phyloP scores from a whole-genome alignment of 1,140 invertebrate genomes.

The Saxidomus purpurata region DNA sequence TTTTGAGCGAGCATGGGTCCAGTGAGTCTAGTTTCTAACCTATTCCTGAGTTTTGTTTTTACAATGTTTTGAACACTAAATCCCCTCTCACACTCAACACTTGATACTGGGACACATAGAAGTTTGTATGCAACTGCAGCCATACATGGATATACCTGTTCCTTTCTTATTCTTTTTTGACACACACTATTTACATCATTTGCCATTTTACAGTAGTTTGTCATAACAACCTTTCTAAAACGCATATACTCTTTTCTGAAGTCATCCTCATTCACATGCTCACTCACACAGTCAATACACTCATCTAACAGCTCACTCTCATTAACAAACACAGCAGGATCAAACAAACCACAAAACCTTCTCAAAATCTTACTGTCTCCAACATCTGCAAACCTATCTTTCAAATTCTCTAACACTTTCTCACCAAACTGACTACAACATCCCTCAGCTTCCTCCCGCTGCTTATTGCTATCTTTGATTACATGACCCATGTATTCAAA shows the following conservation, averaged over 20 bases:
- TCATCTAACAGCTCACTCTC: not conserved
- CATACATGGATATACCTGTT: not conserved
- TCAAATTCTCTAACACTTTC: not conserved
- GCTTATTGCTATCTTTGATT: slow-evolving; percentile 15
- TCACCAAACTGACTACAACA: not conserved
- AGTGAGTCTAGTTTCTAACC: too few species aligned
- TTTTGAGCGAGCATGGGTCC: too few species aligned
- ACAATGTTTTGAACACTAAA: not conserved
- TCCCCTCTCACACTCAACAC: not conserved
- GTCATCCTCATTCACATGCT: not conserved
- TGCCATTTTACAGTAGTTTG: not conserved
- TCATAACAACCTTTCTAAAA: not conserved
- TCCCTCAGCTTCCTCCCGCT: not conserved
- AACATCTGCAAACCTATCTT: slow-evolving; percentile 4
- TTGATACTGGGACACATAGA: not conserved
- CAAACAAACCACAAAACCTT: slow-evolving; percentile 6
- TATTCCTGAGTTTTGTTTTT: slow-evolving; percentile 27
- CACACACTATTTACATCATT: slow-evolving; percentile 25
- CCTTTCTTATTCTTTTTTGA: not conserved
- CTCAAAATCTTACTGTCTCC: slow-evolving; percentile 11
- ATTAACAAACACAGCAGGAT: not conserved
- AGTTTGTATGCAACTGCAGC: slow-evolving; percentile 14
- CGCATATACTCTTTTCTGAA: not conserved
- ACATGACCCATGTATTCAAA: not conserved
- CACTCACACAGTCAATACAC: not conserved